Conservation (phyloP, 2,888 invertebrate species). For the Tortricodes alternella region DNA sequence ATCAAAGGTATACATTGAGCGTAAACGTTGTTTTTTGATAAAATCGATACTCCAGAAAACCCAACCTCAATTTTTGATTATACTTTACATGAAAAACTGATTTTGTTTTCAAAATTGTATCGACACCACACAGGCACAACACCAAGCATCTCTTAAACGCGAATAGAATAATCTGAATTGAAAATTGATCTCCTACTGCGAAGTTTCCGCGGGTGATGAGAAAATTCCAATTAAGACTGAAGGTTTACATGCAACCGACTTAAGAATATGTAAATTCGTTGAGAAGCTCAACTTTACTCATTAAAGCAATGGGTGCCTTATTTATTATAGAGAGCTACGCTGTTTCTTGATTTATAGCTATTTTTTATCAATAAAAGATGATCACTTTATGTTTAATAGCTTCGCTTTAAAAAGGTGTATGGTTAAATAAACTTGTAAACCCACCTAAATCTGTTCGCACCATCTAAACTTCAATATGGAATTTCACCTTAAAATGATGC, state of each 20-base stretch:
- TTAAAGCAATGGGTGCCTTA: constrained; percentile 8
- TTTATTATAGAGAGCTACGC: constrained; percentile 10
- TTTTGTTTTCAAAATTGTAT: constrained; percentile 3
- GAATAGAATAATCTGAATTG: constrained; percentile 66
- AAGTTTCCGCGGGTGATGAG: constrained; percentile 52
- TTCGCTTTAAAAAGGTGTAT: too few relatives aligned
- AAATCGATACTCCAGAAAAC: too few relatives aligned
- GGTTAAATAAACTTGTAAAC: too few relatives aligned
- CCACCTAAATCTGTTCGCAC: too few relatives aligned
- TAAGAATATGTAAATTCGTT: constrained; percentile 48
- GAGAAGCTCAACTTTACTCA: constrained; percentile 20
- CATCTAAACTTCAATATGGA: too few relatives aligned
- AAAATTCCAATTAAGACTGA: constrained; percentile 66
- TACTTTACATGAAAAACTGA: background rate
- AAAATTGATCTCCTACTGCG: constrained; percentile 64
- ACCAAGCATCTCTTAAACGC: constrained; percentile 43
- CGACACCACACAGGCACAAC: constrained; percentile 33
- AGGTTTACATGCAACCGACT: constrained; percentile 55
- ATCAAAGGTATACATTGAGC: too few relatives aligned
- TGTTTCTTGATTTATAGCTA: background rate
- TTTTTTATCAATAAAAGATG: background rate
- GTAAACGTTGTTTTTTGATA: too few relatives aligned
- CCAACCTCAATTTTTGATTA: too few relatives aligned
- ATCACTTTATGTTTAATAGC: background rate
- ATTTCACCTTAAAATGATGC: too few relatives aligned